Evolutionary conservation across 2,797 vertebrate genomes (phyloP), one percentile per base, ranked within the genome.

Genomic region (Megaceryle alcyon): DNA sequence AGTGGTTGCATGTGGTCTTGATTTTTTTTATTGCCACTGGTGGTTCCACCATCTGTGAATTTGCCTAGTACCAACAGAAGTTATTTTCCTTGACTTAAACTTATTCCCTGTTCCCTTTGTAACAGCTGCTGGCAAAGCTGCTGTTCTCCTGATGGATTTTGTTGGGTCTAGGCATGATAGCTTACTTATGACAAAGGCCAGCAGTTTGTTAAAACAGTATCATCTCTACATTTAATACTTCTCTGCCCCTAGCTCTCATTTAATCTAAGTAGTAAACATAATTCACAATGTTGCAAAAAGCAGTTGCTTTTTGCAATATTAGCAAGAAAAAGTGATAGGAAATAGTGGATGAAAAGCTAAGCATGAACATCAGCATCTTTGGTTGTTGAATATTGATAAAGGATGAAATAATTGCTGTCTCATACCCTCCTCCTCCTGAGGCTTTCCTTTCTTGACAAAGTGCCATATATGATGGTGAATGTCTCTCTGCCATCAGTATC

Each of bases 141-240:
- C 28, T 91, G n/a, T 59, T 89, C 79, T 93, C 44, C 71, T 88
- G 72, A 82, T 83, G 73, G 71, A 79, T 88, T 96, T 90, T 57
- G 46, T 75, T 73, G 23, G 49, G 77, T 76, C 25, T 64, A 31
- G 61, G 71, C 88, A 59, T 76, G 77, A 83, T 79, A 76, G n/a
- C 63, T 76, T 39, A 25, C 56, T 92, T 48, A 53, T 6, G 66
- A 72, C 59, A 88, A 78, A 92, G 91, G 66, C 65, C 8, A 15
- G 14, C 59, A 76, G 43, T 51, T 65, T 73, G 77, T 70, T 96
- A 64, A 84, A 90, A 44, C 43, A 35, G 9, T 37, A 60, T 66
- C 37, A 29, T 51, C 56, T 69, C 82, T 70, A 15, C 44, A n/a
- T 72, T 81, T 93, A 70, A n/a, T 39, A 43, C 26, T 73, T 60